Percentiles rank a stretch among this genome's conserved stretches.
phyloP scores from a whole-genome alignment of 2,888 invertebrate species.

The Eupithecia abbreviata region DNA sequence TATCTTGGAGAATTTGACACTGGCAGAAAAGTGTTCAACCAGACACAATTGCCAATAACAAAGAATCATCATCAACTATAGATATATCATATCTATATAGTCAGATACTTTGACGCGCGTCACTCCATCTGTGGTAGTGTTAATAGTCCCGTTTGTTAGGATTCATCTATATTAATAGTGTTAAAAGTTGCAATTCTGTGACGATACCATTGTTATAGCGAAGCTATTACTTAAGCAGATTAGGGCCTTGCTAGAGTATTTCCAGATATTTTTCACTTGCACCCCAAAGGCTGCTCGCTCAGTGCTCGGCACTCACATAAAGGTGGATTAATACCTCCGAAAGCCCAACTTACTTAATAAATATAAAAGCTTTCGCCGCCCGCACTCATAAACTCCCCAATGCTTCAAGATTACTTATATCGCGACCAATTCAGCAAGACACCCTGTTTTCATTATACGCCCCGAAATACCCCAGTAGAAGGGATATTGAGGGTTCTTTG shows the following conservation, averaged over 20 bases:
- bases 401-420: conserved; percentile 81
- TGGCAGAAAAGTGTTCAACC: no score
- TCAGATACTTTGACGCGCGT: no score
- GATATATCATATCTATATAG: no score
- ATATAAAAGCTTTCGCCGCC: conserved; percentile 84
- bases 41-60: no score
- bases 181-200: background rate
- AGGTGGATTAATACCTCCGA: conserved; percentile 83
- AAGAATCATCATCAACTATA: no score
- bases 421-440: conserved; percentile 62
- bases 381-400: conserved; percentile 80
- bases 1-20: no score
- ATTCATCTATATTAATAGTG: no score
- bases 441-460: conserved; percentile 70
- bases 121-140: no score
- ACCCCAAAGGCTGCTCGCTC: conserved; percentile 67
- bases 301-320: conserved; percentile 69
- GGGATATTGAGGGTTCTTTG: conserved; percentile 59
- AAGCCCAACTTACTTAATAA: conserved; percentile 85
- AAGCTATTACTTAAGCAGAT: background rate
- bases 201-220: no score
- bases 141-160: no score
- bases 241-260: background rate
- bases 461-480: conserved; percentile 45
- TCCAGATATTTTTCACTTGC: conserved; percentile 42